These are phyloP conservation scores for Pyxicephalus adspersus DNA, from an alignment of 2,113 vertebrate genomes.

Conservation along the genomic window DNA sequence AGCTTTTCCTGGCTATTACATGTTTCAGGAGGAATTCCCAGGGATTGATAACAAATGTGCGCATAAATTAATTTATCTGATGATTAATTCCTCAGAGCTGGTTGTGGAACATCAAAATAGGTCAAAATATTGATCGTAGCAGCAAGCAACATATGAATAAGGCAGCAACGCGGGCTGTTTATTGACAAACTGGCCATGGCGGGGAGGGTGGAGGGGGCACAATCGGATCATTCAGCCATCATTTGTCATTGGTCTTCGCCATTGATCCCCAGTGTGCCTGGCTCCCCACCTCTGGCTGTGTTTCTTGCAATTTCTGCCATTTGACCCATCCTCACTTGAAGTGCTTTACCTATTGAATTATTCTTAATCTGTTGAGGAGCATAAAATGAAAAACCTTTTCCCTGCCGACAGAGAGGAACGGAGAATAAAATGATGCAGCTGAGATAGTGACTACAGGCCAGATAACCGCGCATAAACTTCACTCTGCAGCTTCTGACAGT, in stretches of 20 bases:
- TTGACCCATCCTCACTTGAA: constrained; percentile 21
- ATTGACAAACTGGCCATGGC: background rate
- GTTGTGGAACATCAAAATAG: background rate
- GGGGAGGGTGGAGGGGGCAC: background rate
- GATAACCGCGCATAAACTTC: no score
- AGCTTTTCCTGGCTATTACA: no score
- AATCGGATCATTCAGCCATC: background rate
- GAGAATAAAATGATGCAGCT: no score
- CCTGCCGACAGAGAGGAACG: background rate
- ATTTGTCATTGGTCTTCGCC: constrained; percentile 8
- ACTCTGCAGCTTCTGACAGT: no score
- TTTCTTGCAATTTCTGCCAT: background rate
- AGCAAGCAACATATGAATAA: constrained; percentile 11
- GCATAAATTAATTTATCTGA: constrained; percentile 19
- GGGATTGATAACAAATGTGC: background rate
- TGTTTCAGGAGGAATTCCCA: background rate
- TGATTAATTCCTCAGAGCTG: constrained; percentile 2
- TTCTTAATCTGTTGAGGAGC: constrained; percentile 10
- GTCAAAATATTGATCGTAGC: constrained; percentile 9
- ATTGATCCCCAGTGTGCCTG: constrained; percentile 6
- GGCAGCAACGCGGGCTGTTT: background rate
- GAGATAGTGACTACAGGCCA: no score
- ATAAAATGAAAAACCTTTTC: constrained; percentile 12
- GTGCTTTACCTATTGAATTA: constrained; percentile 31
- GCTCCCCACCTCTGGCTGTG: background rate